A percentile compares a stretch with the other conserved stretches of the same genome.
Conservation (phyloP, 1,140 invertebrate species). For the Eriosoma lanigerum region DNA sequence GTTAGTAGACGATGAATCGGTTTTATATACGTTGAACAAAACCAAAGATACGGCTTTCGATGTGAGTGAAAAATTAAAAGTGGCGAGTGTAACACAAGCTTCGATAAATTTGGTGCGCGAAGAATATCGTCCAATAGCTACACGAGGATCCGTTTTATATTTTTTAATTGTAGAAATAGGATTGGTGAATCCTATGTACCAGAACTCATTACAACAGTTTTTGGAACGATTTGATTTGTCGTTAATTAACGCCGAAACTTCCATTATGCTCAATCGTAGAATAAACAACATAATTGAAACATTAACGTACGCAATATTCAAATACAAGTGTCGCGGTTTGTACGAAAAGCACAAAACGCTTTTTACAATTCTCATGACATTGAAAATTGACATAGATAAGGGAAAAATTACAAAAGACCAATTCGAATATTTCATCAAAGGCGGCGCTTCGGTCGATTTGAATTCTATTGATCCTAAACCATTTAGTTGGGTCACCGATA, state of each 20-base stretch:
- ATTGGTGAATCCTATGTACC: slow-evolving; percentile 95
- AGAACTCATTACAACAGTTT: slow-evolving; percentile 88
- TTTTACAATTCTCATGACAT: slow-evolving; percentile 70
- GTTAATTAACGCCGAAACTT: slow-evolving; percentile 83
- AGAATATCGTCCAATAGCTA: slow-evolving; percentile 81
- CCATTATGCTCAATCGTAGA: slow-evolving; percentile 71
- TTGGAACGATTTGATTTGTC: slow-evolving; percentile 85
- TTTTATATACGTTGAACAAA: slow-evolving; percentile 81
- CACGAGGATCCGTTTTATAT: slow-evolving; percentile 83
- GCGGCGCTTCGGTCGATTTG: slow-evolving; percentile 89
- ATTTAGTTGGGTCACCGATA: slow-evolving; percentile 92
- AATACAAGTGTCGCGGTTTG: slow-evolving; percentile 85
- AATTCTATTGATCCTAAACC: slow-evolving; percentile 91
- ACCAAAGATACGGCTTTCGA: slow-evolving; percentile 80
- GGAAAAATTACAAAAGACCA: neutral
- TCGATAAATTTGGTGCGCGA: slow-evolving; percentile 74
- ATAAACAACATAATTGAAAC: slow-evolving; percentile 75
- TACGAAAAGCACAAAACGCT: slow-evolving; percentile 94
- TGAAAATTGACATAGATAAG: neutral
- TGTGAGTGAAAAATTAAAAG: slow-evolving; percentile 80
- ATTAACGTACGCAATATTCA: slow-evolving; percentile 86
- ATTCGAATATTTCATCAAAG: slow-evolving; percentile 56
- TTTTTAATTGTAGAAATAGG: slow-evolving; percentile 89
- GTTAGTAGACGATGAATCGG: slow-evolving; percentile 89
- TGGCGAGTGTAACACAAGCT: slow-evolving; percentile 69